A percentile compares a stretch with the other conserved stretches of the same genome.
Conservation (phyloP, 1,140 invertebrate species). For the Leptinotarsa texana region DNA sequence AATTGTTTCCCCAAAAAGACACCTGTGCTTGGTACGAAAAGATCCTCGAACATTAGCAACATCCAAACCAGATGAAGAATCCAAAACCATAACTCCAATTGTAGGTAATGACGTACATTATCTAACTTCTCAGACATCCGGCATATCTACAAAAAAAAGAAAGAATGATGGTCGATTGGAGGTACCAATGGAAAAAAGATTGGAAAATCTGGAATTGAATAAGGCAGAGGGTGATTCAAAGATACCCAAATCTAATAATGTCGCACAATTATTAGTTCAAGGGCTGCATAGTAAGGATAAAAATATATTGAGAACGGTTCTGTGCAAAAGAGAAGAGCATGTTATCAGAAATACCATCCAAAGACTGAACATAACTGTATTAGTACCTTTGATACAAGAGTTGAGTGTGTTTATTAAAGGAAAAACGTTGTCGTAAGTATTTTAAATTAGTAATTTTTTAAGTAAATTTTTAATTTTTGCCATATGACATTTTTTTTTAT, state of each 20-base stretch:
- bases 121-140: conserved; percentile 52
- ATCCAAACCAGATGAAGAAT: conserved; percentile 40
- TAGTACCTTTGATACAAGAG: conserved; percentile 65
- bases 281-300: conserved; percentile 78
- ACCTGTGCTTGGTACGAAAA: conserved; percentile 62
- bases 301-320: conserved; percentile 62
- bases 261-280: conserved; percentile 75
- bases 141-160: conserved; percentile 54
- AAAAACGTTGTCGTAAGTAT: conserved; percentile 63
- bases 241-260: conserved; percentile 65
- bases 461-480: conserved; percentile 10
- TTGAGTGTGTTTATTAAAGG: conserved; percentile 65
- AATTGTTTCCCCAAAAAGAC: conserved; percentile 52
- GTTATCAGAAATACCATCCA: conserved; percentile 65
- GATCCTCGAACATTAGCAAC: conserved; percentile 56
- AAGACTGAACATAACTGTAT: conserved; percentile 65
- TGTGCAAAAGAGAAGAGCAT: conserved; percentile 61
- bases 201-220: conserved; percentile 71
- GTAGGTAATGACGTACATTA: conserved; percentile 59
- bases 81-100: conserved; percentile 58
- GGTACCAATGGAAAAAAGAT: conserved; percentile 73
- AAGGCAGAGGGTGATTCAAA: conserved; percentile 46
- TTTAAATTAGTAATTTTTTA: conserved; percentile 18
- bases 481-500: conserved; percentile 17
- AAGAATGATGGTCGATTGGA: conserved; percentile 61